Conservation (phyloP, 2,888 invertebrate species). For the Caenorhabditis plicata region DNA sequence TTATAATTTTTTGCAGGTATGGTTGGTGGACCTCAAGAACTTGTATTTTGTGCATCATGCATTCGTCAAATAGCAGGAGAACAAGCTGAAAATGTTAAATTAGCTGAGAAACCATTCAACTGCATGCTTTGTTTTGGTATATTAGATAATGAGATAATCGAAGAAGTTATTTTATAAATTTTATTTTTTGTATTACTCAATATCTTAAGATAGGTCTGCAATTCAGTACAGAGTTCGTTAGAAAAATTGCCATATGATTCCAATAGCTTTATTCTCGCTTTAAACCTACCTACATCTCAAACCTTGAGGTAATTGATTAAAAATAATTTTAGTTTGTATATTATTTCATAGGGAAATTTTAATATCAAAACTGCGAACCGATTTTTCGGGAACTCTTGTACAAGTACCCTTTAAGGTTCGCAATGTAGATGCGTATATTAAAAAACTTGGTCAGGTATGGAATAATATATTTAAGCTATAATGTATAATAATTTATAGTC, state of each 20-base stretch:
- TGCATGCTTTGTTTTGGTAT: slow-evolving; percentile 50
- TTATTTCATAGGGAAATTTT: slow-evolving; percentile 23
- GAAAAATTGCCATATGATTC: slow-evolving; percentile 55
- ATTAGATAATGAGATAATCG: slow-evolving; percentile 41
- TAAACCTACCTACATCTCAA: slow-evolving; percentile 57
- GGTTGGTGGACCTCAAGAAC: no score
- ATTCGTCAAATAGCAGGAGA: slow-evolving; percentile 39
- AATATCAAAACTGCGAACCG: slow-evolving; percentile 18
- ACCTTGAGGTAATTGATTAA: slow-evolving; percentile 44
- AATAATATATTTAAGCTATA: not conserved
- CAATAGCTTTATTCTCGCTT: slow-evolving; percentile 55
- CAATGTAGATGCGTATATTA: slow-evolving; percentile 48
- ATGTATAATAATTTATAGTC: slow-evolving; percentile 38
- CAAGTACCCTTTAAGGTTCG: slow-evolving; percentile 50
- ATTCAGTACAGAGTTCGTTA: slow-evolving; percentile 40
- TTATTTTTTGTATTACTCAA: not conserved
- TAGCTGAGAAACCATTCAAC: slow-evolving; percentile 19
- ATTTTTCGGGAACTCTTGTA: slow-evolving; percentile 50
- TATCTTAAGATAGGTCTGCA: not conserved
- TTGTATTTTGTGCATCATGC: slow-evolving; percentile 30
- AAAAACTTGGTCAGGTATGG: slow-evolving; percentile 17
- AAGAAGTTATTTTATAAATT: slow-evolving; percentile 25
- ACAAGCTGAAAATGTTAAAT: slow-evolving; percentile 15
- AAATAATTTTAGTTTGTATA: slow-evolving; percentile 5
- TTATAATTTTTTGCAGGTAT: no score